These are phyloP conservation scores for Styela plicata DNA, from an alignment of 23 tunicate genomes.

Conservation along the genomic window DNA sequence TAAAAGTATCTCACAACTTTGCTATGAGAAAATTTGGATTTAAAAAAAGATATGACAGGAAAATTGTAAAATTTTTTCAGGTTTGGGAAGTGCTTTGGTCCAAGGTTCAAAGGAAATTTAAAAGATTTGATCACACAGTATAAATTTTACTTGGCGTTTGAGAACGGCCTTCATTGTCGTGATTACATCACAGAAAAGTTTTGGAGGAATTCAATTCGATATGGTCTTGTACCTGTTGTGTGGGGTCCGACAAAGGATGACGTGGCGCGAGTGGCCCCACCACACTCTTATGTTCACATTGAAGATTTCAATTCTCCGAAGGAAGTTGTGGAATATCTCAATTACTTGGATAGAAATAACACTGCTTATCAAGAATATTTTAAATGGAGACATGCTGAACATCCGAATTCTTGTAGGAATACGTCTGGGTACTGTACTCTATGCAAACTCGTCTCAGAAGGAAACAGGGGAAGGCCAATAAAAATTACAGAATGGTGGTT, in stretches of 20 bases:
- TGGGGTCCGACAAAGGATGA: conserved; percentile 58
- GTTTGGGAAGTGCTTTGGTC: not conserved
- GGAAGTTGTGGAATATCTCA: conserved; percentile 33
- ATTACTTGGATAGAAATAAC: conserved; percentile 26
- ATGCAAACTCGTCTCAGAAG: not conserved
- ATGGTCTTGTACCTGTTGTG: conserved; percentile 58
- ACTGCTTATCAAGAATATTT: conserved; percentile 42
- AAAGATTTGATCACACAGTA: not conserved
- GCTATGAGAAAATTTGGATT: too few relatives aligned
- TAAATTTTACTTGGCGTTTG: conserved; percentile 53
- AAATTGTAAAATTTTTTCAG: too few relatives aligned
- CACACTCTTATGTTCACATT: conserved; percentile 48
- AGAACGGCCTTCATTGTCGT: conserved; percentile 39
- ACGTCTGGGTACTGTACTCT: not conserved
- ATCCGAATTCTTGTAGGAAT: not conserved
- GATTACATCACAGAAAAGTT: conserved; percentile 66
- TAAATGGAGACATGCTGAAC: conserved; percentile 7
- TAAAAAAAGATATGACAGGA: too few relatives aligned
- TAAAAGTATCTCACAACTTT: too few relatives aligned
- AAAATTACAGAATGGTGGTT: not conserved
- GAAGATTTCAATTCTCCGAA: conserved; percentile 45
- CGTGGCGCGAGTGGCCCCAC: conserved; percentile 38
- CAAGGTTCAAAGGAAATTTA: not conserved
- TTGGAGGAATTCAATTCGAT: conserved; percentile 30
- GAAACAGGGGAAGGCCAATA: not conserved